Evolutionary conservation across 2,113 vertebrate species (phyloP).

Genomic region (Pituophis catenifer): DNA sequence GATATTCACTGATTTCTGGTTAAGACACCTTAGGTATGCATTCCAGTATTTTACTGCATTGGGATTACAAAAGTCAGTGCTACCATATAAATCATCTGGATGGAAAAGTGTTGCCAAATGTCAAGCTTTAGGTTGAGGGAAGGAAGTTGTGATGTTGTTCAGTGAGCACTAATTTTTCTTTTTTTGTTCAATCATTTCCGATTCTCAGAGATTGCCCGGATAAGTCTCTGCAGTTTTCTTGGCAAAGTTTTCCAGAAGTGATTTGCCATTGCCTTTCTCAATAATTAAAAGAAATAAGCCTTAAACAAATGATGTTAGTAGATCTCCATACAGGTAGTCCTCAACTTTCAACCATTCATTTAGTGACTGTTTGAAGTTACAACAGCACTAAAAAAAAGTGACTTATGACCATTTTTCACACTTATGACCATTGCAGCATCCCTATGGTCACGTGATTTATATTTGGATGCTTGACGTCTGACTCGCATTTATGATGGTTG

Average conservation of each 20-base stretch:
- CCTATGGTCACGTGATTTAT: not conserved
- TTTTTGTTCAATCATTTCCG: not conserved
- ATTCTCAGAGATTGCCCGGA: not conserved
- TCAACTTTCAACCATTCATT: not conserved
- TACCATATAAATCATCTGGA: rapidly evolving
- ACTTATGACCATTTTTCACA: not conserved
- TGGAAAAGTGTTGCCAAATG: not conserved
- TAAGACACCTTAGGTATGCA: not conserved
- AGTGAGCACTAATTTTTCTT: not conserved
- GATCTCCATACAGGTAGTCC: not conserved
- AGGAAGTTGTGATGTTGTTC: not conserved
- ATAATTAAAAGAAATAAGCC: not conserved
- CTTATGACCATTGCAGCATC: not conserved
- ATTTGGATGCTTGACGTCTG: not conserved
- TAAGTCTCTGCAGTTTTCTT: not conserved
- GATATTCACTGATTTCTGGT: not conserved
- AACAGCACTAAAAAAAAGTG: not conserved
- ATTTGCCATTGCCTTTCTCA: not conserved
- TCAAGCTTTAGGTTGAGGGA: not conserved
- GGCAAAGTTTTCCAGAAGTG: not conserved
- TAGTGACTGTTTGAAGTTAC: not conserved
- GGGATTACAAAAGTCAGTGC: not conserved
- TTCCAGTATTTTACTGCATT: not conserved
- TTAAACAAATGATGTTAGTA: not conserved
- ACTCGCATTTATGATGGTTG: not conserved